Conservation (phyloP, 2,888 invertebrate species). For the Brachyopa scutellaris region DNA sequence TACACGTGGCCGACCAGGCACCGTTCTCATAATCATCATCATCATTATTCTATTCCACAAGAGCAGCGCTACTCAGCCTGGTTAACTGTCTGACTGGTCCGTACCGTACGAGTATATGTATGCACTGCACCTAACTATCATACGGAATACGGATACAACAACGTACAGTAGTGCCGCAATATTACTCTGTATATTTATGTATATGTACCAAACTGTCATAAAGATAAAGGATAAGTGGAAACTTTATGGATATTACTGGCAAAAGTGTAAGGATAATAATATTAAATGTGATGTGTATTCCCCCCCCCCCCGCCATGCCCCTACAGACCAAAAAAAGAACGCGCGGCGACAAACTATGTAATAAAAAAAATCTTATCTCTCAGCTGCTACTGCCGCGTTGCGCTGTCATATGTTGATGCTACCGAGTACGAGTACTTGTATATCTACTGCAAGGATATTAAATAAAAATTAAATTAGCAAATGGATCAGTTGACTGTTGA, state of each 20-base stretch:
- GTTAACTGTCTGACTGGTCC: slow-evolving; percentile 19
- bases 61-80: slow-evolving; percentile 18
- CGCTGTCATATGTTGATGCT: slow-evolving; percentile 21
- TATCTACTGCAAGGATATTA: slow-evolving; percentile 52
- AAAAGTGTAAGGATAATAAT: slow-evolving; percentile 72
- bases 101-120: slow-evolving; percentile 1
- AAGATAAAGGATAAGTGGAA: slow-evolving; percentile 72
- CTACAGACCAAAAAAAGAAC: neutral
- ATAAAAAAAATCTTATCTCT: slow-evolving; percentile 67
- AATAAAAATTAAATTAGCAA: slow-evolving; percentile 68
- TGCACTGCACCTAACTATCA: slow-evolving; percentile 22
- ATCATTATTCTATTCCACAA: slow-evolving; percentile 47
- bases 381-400: slow-evolving; percentile 41
- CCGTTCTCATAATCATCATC: slow-evolving; percentile 57
- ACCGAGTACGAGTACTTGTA: neutral
- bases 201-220: slow-evolving; percentile 60
- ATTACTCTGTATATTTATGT: slow-evolving; percentile 57
- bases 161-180: slow-evolving; percentile 14
- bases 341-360: slow-evolving; percentile 37
- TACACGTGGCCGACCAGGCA: slow-evolving; percentile 24
- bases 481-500: slow-evolving; percentile 52
- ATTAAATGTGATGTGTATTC: slow-evolving; percentile 60
- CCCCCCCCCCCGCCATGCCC: slow-evolving; percentile 2
- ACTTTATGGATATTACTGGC: slow-evolving; percentile 70
- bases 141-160: too few relatives aligned